These are phyloP conservation scores for Apus apus DNA, from an alignment of 2,113 vertebrate species.

Conservation along the genomic window DNA sequence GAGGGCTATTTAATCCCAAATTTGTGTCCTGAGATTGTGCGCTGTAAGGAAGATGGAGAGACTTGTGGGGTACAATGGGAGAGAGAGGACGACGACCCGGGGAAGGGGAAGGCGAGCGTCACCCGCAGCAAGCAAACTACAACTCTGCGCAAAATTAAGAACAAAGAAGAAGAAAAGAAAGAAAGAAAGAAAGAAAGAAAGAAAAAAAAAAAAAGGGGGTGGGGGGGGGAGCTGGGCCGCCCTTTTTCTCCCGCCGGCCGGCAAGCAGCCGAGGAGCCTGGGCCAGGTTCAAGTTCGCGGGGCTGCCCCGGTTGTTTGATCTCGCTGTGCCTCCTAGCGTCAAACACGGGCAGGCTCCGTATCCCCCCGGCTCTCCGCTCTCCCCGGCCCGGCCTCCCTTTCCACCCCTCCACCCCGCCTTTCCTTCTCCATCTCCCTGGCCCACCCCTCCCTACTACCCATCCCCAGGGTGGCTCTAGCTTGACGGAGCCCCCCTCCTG, in stretches of 20 bases:
- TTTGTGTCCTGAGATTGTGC: not conserved
- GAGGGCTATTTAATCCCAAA: not conserved
- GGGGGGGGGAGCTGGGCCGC: not conserved
- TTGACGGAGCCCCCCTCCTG: not conserved
- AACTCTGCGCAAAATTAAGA: constrained; percentile 26
- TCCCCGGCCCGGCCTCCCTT: not conserved
- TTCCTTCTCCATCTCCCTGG: not conserved
- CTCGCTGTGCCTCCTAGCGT: constrained; percentile 96
- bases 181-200: too few relatives aligned
- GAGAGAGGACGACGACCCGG: not conserved
- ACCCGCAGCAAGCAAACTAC: constrained; percentile 24
- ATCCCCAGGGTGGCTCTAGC: not conserved
- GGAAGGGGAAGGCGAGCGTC: not conserved
- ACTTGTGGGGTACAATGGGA: not conserved
- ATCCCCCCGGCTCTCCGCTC: not conserved
- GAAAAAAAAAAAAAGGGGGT: too few relatives aligned
- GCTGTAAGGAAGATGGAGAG: not conserved
- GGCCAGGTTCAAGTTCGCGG: constrained; percentile 88
- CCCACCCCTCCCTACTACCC: not conserved
- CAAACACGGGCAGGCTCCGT: constrained; percentile 50
- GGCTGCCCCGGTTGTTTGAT: constrained; percentile 77
- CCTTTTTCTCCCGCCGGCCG: constrained; percentile 13
- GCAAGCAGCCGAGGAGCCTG: constrained; percentile 74
- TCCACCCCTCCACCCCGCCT: not conserved
- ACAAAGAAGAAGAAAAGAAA: not conserved